These are phyloP conservation scores for Sminthurides aquaticus DNA, from an alignment of 2,888 invertebrate genomes.

Conservation along the genomic window DNA sequence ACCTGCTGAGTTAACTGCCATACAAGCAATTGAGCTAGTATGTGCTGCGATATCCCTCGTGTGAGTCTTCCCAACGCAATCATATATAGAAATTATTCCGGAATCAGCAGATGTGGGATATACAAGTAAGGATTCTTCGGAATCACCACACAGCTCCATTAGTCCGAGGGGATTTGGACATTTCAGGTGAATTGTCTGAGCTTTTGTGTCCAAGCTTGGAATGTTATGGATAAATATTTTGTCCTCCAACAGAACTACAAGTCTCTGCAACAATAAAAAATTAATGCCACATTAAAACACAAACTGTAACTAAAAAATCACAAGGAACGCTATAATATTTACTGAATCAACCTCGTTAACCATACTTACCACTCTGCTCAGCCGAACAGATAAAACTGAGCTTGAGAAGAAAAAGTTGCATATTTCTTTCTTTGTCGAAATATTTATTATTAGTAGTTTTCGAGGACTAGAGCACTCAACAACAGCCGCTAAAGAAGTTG, in stretches of 20 bases:
- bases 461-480: constrained; percentile 86
- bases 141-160: constrained; percentile 80
- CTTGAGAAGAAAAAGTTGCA: constrained; percentile 93
- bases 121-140: constrained; percentile 86
- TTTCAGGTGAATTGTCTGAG: constrained; percentile 92
- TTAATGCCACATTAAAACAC: constrained; percentile 2
- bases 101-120: constrained; percentile 65
- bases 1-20: constrained; percentile 52
- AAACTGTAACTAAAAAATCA: not conserved
- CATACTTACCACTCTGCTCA: constrained; percentile 77
- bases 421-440: constrained; percentile 94
- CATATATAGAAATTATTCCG: constrained; percentile 4
- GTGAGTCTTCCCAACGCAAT: not conserved
- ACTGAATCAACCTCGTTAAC: not conserved
- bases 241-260: constrained; percentile 94
- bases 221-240: constrained; percentile 97
- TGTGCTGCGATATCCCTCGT: constrained; percentile 7
- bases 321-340: not conserved
- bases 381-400: constrained; percentile 87
- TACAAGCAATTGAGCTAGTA: constrained; percentile 73
- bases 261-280: constrained; percentile 58
- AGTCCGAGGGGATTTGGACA: constrained; percentile 89
- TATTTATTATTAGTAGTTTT: constrained; percentile 89
- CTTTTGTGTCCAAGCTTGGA: constrained; percentile 88
- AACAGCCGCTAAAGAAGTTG: constrained; percentile 90